Base-by-base conservation (phyloP, 2,888 invertebrate species). In the Mimachlamys varia region DNA sequence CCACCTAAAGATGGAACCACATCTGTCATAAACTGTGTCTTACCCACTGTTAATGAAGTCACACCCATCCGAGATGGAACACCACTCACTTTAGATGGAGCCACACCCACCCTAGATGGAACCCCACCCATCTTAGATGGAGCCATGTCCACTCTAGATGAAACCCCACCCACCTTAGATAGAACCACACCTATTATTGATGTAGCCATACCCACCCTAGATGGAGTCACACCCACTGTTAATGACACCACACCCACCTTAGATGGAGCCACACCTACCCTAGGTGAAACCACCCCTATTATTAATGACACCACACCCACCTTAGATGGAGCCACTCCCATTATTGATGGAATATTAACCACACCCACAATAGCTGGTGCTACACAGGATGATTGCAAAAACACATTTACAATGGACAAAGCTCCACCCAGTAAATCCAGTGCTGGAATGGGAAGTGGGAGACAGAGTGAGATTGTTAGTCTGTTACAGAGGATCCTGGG, bases 401-500 rank as follows among this genome's bases (percentile, higher is more conserved):
- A 10, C 5, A 13, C 5, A 76, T 13, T 7, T 27, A 33, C 22
- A 2, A 22, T 76, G 33, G 33, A 76, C 33, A 33, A 13, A 5
- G 15, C 22, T 1, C 27, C 7, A 12, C 12, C 76, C 76, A 33
- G 13, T 44, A 44, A 44, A 44, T 22, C 22, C 22, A 62, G 62
- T 62, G 17, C 62, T 22, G n/a, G n/a, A 76, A 33, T 27, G 33
- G 38, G n/a, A 15, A 49, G 58, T 33, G 44, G 38, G 5, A 44
- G 49, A 58, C 37, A 87, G 38, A 50, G 62, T 62, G 89, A 89
- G 27, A 53, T 88, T 1, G 88, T 93, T 12, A 89, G 90, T 38
- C 89, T 94, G 50, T 53, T 94, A 58, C 58, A 88, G 38, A 90
- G 92, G 27, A 91, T 93, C 3, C 88, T 90, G 5, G 87, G 55